Evolutionary conservation across 2,888 invertebrate genomes (phyloP).

Genomic region (Calephelis perditalis): DNA sequence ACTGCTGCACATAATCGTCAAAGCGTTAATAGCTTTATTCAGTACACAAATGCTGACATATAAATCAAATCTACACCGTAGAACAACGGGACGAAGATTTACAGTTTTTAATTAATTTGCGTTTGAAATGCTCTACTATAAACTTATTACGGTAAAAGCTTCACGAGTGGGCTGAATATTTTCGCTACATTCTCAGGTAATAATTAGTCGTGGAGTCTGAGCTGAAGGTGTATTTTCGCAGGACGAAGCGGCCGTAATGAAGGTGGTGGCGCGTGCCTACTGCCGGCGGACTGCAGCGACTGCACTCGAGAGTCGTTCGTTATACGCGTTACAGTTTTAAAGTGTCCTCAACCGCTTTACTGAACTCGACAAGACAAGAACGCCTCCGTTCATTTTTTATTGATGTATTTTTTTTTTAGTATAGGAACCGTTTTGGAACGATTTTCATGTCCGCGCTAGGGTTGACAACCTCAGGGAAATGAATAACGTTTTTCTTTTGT

Average conservation of each 20-base stretch:
- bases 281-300: conserved; percentile 40
- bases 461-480: conserved; percentile 1
- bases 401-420: conserved; percentile 59
- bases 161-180: conserved; percentile 8
- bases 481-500: neutral
- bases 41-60: too few species aligned
- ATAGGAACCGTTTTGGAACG: conserved; percentile 40
- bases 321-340: conserved; percentile 63
- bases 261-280: conserved; percentile 53
- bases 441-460: conserved; percentile 24
- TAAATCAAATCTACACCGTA: too few species aligned
- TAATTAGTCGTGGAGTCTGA: conserved; percentile 18
- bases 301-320: conserved; percentile 63
- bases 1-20: conserved; percentile 27
- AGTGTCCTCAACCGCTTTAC: conserved; percentile 62
- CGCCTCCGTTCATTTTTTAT: conserved; percentile 52
- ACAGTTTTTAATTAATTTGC: conserved; percentile 10
- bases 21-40: neutral
- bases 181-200: conserved; percentile 17
- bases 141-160: conserved; percentile 10
- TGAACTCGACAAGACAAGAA: conserved; percentile 62
- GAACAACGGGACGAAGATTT: neutral
- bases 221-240: conserved; percentile 10
- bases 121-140: conserved; percentile 9
- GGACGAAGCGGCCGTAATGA: conserved; percentile 27